A percentile compares a stretch with the other conserved stretches of the same genome.
Evolutionary conservation across 37 sponge, comb jelly and placozoan species (phyloP).

Genomic region (Mnemiopsis leidyi): DNA sequence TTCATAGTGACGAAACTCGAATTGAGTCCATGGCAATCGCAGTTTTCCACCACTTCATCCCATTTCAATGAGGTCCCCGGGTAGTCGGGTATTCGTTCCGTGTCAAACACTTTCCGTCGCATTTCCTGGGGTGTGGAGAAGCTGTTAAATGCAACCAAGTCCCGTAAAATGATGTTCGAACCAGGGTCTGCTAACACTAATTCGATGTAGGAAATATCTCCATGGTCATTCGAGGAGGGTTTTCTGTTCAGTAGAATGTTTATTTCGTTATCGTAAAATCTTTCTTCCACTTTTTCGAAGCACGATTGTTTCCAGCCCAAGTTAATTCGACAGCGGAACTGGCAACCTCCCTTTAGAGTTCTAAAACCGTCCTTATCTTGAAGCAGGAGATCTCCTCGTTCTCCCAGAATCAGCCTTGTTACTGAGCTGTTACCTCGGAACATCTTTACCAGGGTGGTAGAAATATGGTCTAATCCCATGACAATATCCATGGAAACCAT

Average conservation of each 20-base stretch:
- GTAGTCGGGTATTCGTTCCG: not conserved
- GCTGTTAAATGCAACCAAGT: not conserved
- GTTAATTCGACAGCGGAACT: not conserved
- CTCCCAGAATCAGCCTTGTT: not conserved
- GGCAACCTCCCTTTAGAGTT: not conserved
- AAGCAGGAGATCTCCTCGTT: not conserved
- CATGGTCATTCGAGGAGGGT: not conserved
- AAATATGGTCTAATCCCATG: not conserved
- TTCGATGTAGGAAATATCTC: not conserved
- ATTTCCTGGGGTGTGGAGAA: not conserved
- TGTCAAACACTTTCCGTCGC: not conserved
- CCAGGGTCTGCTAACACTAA: not conserved
- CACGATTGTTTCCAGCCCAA: not conserved
- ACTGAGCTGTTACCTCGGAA: not conserved
- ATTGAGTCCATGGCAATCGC: not conserved
- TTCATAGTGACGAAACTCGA: not conserved
- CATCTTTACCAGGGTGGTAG: not conserved
- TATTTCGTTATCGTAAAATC: not conserved
- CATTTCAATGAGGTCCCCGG: not conserved
- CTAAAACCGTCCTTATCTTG: not conserved
- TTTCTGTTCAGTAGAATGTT: not conserved
- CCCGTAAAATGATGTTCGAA: not conserved
- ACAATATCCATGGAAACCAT: not conserved
- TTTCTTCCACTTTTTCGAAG: not conserved
- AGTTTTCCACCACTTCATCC: not conserved